Conservation (phyloP, 2,797 vertebrate genomes). For the Semaprochilodus insignis region DNA sequence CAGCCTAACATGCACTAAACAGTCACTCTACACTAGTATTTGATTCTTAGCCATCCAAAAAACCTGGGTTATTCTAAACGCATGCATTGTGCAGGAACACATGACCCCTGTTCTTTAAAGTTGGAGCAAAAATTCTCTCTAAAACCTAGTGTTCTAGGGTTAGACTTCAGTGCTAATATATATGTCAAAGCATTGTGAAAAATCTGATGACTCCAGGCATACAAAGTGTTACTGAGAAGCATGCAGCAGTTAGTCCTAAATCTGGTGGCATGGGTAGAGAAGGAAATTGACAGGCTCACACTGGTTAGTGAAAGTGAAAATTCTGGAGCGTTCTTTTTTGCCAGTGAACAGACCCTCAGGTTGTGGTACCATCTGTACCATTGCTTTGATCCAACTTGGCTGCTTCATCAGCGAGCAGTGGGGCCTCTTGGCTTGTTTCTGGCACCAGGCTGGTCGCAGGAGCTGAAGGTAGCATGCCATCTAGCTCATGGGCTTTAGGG, state of each 20-base stretch:
- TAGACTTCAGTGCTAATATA: constrained; percentile 9
- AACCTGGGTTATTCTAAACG: constrained; percentile 63
- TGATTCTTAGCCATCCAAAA: constrained; percentile 32
- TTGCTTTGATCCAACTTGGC: constrained; percentile 20
- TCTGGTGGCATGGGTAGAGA: constrained; percentile 1
- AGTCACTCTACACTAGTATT: constrained; percentile 59
- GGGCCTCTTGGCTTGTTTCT: constrained; percentile 39
- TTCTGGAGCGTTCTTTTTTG: background rate
- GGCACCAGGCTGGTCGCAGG: constrained; percentile 35
- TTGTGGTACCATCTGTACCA: constrained; percentile 45
- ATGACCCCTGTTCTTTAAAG: constrained; percentile 45
- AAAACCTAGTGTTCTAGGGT: constrained; percentile 24
- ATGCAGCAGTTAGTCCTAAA: constrained; percentile 28
- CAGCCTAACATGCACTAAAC: constrained; percentile 68
- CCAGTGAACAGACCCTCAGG: constrained; percentile 59
- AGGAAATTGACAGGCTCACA: constrained; percentile 10
- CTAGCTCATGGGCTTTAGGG: constrained; percentile 53
- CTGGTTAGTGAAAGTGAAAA: constrained; percentile 10
- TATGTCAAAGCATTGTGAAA: background rate
- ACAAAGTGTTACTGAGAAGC: constrained; percentile 43
- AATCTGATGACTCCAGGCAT: constrained; percentile 47
- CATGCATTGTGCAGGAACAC: constrained; percentile 72
- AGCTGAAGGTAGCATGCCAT: constrained; percentile 5
- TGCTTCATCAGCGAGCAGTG: constrained; percentile 1
- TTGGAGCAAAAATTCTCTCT: constrained; percentile 33